Conservation (phyloP, 2,113 vertebrate genomes). For the Aramus guarauna region DNA sequence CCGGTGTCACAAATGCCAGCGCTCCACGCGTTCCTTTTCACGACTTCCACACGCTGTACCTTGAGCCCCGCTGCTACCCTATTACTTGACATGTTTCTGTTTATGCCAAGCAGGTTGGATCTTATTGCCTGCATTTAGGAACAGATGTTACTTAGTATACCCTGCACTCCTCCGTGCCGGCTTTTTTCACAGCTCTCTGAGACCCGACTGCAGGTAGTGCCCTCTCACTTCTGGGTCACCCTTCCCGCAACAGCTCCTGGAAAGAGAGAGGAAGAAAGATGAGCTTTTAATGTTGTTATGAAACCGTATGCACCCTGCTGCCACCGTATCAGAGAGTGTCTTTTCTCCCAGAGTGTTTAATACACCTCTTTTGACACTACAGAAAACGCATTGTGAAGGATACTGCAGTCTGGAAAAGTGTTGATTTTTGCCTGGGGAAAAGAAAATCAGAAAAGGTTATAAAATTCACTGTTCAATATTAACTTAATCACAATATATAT, state of each 20-base stretch:
- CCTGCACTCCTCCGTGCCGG: neutral
- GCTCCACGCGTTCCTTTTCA: neutral
- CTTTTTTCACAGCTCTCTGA: conserved; percentile 13
- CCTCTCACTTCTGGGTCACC: neutral
- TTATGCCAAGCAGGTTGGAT: neutral
- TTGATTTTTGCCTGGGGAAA: conserved; percentile 37
- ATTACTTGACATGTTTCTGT: conserved; percentile 10
- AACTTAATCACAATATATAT: conserved; percentile 46
- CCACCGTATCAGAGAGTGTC: neutral
- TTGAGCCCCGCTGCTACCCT: neutral
- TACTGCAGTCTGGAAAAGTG: conserved; percentile 11
- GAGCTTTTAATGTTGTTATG: conserved; percentile 43
- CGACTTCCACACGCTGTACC: neutral
- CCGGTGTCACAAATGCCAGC: neutral
- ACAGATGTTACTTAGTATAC: conserved; percentile 28
- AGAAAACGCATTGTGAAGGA: conserved; percentile 14
- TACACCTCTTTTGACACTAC: conserved; percentile 17
- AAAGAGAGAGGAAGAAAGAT: conserved; percentile 26
- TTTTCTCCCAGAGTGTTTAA: neutral
- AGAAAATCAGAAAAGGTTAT: conserved; percentile 25
- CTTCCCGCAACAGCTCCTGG: conserved; percentile 25
- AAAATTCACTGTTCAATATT: conserved; percentile 41
- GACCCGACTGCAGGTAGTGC: neutral
- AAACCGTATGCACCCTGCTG: conserved; percentile 17
- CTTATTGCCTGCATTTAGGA: conserved; percentile 11